A percentile compares a stretch with the other conserved stretches of the same genome.
Conservation (phyloP, 2,888 invertebrate species). For the Phalera bucephala region DNA sequence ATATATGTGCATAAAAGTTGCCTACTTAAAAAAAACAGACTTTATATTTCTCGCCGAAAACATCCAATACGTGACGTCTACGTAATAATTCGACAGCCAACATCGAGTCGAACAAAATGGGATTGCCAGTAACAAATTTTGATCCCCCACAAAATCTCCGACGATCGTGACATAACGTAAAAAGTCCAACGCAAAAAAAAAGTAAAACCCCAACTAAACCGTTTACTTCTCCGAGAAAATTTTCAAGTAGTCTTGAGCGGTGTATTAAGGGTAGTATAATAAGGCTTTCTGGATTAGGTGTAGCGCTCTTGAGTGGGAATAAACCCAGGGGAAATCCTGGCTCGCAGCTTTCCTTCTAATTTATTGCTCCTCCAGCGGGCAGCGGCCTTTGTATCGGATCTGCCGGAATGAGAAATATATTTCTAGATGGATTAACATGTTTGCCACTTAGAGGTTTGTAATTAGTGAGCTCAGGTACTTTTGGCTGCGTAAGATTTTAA, state of each 20-base stretch:
- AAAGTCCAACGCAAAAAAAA: conserved; percentile 34
- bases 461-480: conserved; percentile 61
- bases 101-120: too few species aligned
- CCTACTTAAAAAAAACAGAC: too few species aligned
- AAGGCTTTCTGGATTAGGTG: conserved; percentile 83
- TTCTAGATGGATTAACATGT: conserved; percentile 76
- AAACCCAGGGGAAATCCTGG: conserved; percentile 82
- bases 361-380: conserved; percentile 78
- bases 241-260: conserved; percentile 81
- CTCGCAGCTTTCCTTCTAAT: conserved; percentile 80
- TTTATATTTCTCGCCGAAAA: too few species aligned
- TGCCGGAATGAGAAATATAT: conserved; percentile 76
- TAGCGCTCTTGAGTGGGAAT: conserved; percentile 81
- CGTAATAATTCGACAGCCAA: too few species aligned
- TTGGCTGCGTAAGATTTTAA: conserved; percentile 17
- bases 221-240: conserved; percentile 72
- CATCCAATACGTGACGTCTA: too few species aligned
- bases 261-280: conserved; percentile 82
- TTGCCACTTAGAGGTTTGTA: conserved; percentile 63
- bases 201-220: conserved; percentile 52
- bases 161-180: conserved; percentile 30
- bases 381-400: conserved; percentile 80
- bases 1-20: too few species aligned
- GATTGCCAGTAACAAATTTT: conserved; percentile 14
- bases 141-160: conserved; percentile 10